Base-by-base conservation (phyloP, 2,888 invertebrate genomes). In the Tromatobia lineatoria region DNA sequence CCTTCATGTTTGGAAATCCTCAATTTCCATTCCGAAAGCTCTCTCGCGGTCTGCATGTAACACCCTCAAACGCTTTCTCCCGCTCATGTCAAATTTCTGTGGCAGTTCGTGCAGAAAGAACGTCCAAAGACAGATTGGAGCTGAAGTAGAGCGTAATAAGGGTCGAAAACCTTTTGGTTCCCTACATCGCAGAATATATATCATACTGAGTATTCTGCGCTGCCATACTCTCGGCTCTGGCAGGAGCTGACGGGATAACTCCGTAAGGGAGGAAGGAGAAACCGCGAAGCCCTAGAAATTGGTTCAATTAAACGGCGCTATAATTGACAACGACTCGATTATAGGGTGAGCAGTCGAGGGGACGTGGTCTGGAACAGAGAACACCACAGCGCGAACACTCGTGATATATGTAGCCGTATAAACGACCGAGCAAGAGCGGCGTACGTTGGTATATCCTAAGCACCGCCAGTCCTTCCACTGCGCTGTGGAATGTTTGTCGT, bases 261-360 rank as follows among this genome's bases (percentile, higher is more conserved):
- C 69, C 50, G 69, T 25, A 15, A 54, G 38, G 23, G 23, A 34
- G 54, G 38, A 59, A 54, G 45, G 66, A 78, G 71, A 52, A 54
- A 45, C 82, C 61, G 59, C 79, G 57, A 69, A 54, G 47, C 75
- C 74, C 42, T 71, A 71, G 85, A 78, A 86, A 87, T 88, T 86
- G 87, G 82, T 77, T 70, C 86, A 89, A 88, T 88, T 89, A 88
- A 88, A 85, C 67, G 81, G 61, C 75, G 74, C 82, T 83, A 83
- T 90, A 90, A 90, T 90, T 90, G 89, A 90, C 89, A 82, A 80
- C 71, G 82, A 87, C 83, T 87, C 87, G 85, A 90, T 89, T 87
- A 87, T 69, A 76, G 75, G 82, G 76, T 61, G 67, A 84, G 79
- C 67, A 54, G 83, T 80, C 57, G 47, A 64, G 45, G 23, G 50